Base-by-base conservation (phyloP, 2,797 vertebrate genomes). In the Micromesistius poutassou region DNA sequence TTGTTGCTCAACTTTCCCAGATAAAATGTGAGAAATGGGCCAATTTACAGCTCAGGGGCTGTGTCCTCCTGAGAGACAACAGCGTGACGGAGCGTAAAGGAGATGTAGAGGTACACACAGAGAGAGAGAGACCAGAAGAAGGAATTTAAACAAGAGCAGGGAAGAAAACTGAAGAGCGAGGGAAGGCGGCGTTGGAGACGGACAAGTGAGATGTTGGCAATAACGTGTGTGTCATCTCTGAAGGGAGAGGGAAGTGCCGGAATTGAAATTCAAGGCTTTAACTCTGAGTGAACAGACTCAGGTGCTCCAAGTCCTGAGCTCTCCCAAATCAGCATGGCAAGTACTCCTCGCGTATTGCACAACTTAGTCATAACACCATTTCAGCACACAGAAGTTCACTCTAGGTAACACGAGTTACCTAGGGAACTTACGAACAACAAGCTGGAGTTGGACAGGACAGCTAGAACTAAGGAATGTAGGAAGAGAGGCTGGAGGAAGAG, bases 11-110 rank as follows among this genome's bases (percentile, higher is more conserved):
- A 89, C 83, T 88, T 91, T 85, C 42, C 4, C 70, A 88, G 91
- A 90, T 84, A 80, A 90, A 93, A 92, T 88, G 87, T 87, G 83
- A 91, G 89, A 92, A 93, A 91, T 89, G 88, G 88, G 90, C 86
- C 91, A 91, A 93, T 92, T 93, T 92, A 88, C 87, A 91, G 89
- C 91, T 89, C 76, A 90, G 85, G 85, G 88, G 91, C 86, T 87
- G 88, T 89, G 89, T 91, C 90, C 86, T 90, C 87, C 86, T 88
- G 30, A 77, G 92, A 91, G 89, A 90, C 83, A 78, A 83, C 82
- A 79, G 75, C 79, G 84, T 90, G 86, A 90, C 79, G 87, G 87
- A 88, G 84, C 74, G 83, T 75, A 85, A 90, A 87, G 75, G 77
- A 85, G 86, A 83, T 85, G 88, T 77, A 87, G 83, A 89, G 83